A percentile compares a stretch with the other conserved stretches of the same genome.
Evolutionary conservation across 2,797 vertebrate genomes (phyloP).

Genomic region (Xiphophorus birchmanni): DNA sequence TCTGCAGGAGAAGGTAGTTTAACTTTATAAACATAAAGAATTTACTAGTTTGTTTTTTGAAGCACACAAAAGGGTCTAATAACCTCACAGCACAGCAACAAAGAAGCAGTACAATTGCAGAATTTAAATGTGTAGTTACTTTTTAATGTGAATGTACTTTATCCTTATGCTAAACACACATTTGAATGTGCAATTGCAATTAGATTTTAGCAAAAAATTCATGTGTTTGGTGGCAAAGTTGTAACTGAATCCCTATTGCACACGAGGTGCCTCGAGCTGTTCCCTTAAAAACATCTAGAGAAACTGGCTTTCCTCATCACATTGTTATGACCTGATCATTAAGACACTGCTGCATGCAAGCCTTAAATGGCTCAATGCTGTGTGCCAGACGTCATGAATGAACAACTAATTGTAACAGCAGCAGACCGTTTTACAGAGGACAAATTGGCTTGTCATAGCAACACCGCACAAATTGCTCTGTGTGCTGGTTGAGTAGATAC

Average conservation of each 20-base stretch:
- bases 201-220: background rate
- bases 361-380: background rate
- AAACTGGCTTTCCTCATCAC: background rate
- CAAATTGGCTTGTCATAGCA: conserved; percentile 7
- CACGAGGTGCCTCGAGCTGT: background rate
- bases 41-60: background rate
- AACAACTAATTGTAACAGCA: conserved; percentile 10
- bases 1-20: background rate
- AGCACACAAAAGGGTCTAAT: background rate
- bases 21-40: background rate
- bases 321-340: background rate
- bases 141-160: background rate
- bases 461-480: background rate
- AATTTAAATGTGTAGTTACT: background rate
- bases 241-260: background rate
- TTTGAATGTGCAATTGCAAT: background rate
- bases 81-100: background rate
- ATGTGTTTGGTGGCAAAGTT: background rate
- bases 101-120: background rate
- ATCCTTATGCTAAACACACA: background rate
- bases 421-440: conserved; percentile 8
- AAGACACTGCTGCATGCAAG: background rate
- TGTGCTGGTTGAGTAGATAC: background rate
- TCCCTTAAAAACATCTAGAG: background rate
- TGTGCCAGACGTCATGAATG: background rate